A percentile compares a stretch with the other conserved stretches of the same genome.
Evolutionary conservation across 2,113 vertebrate species (phyloP).

Genomic region (Erythrocercus mccallii): DNA sequence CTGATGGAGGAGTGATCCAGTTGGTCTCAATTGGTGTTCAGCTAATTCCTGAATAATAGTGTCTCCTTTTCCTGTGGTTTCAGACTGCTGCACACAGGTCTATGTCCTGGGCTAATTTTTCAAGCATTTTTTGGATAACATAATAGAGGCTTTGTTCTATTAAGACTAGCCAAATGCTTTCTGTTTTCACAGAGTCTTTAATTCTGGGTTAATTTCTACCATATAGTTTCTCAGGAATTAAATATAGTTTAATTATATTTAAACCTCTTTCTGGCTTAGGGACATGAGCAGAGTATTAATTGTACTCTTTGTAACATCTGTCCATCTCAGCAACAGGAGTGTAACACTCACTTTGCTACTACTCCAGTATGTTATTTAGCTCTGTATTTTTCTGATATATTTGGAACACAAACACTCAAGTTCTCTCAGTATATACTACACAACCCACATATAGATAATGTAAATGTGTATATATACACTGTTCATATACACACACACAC

Average conservation of each 20-base stretch:
- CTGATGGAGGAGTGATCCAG: not conserved
- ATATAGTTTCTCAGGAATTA: constrained; percentile 37
- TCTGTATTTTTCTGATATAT: not conserved
- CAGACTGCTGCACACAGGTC: not conserved
- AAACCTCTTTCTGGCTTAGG: constrained; percentile 31
- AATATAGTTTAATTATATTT: not conserved
- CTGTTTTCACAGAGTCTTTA: not conserved
- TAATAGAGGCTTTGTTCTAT: not conserved
- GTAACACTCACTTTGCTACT: not conserved
- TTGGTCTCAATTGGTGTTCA: not conserved
- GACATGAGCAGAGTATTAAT: constrained; percentile 43
- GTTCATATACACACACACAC: not conserved
- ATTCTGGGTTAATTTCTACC: constrained; percentile 31
- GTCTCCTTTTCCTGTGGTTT: not conserved
- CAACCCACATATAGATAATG: not conserved
- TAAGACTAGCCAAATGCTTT: not conserved
- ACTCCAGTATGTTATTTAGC: not conserved
- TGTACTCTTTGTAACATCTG: constrained; percentile 42
- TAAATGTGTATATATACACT: not conserved
- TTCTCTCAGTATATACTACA: not conserved
- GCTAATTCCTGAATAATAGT: not conserved
- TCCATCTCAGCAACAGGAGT: constrained; percentile 18
- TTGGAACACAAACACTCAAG: not conserved
- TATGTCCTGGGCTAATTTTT: not conserved
- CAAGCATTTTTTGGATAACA: not conserved